Percentiles rank a stretch among this genome's conserved stretches.
These are phyloP conservation scores for Lepus townsendii DNA, from an alignment of 2,797 vertebrate genomes.

Conservation along the genomic window DNA sequence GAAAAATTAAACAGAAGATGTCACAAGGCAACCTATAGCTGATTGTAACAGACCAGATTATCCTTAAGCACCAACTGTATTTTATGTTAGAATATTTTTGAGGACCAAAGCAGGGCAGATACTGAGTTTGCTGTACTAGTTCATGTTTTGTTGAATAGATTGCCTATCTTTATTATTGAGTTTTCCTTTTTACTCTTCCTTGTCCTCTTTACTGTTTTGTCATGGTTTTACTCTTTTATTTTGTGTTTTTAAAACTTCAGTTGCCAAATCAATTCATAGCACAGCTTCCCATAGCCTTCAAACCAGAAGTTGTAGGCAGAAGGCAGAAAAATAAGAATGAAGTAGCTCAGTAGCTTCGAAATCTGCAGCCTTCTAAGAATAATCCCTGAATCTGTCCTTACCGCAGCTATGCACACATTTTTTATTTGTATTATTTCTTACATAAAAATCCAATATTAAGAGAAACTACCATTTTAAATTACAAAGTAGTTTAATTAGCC, in stretches of 20 bases:
- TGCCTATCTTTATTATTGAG: neutral
- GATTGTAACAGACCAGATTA: neutral
- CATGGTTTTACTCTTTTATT: constrained; percentile 46
- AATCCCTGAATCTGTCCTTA: constrained; percentile 54
- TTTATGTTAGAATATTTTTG: neutral
- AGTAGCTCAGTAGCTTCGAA: neutral
- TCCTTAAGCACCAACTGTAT: neutral
- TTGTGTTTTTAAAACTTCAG: constrained; percentile 52
- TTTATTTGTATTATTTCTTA: constrained; percentile 19
- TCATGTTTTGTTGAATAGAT: neutral
- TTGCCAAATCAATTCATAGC: constrained; percentile 60
- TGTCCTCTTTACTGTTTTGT: constrained; percentile 24
- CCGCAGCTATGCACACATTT: neutral
- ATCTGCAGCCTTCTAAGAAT: neutral
- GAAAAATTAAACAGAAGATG: neutral
- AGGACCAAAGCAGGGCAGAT: neutral
- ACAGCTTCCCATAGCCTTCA: neutral
- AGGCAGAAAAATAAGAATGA: constrained; percentile 47
- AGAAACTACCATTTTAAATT: constrained; percentile 43
- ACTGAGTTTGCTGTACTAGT: neutral
- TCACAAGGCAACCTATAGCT: neutral
- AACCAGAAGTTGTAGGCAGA: constrained; percentile 43
- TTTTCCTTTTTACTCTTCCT: constrained; percentile 18
- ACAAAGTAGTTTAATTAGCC: constrained; percentile 40
- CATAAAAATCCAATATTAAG: constrained; percentile 51